Conservation (phyloP, 2,797 vertebrate genomes). For the Chaenodraco wilsoni region DNA sequence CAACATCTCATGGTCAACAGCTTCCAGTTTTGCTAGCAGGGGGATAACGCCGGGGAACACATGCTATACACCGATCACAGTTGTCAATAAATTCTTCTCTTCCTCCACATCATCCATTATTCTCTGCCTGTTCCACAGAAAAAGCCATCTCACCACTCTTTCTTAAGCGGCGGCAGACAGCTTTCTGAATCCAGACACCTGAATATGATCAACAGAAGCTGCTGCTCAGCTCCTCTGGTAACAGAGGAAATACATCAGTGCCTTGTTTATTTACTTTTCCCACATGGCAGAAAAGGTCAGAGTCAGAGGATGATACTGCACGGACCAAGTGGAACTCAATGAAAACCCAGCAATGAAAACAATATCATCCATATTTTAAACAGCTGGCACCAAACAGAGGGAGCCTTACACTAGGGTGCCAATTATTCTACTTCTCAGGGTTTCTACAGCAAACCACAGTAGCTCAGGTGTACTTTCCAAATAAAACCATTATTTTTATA, state of each 20-base stretch:
- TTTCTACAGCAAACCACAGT: slow-evolving; percentile 67
- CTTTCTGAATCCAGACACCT: slow-evolving; percentile 70
- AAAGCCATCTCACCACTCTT: slow-evolving; percentile 48
- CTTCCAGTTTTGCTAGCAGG: slow-evolving; percentile 38
- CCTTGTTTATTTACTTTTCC: slow-evolving; percentile 84
- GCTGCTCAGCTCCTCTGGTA: slow-evolving; percentile 70
- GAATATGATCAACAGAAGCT: slow-evolving; percentile 70
- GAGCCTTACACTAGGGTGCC: slow-evolving; percentile 82
- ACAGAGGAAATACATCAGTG: slow-evolving; percentile 76
- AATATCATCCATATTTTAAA: slow-evolving; percentile 89
- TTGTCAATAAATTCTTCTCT: slow-evolving; percentile 68
- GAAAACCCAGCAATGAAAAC: slow-evolving; percentile 83
- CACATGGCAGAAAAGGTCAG: slow-evolving; percentile 84
- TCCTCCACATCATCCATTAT: slow-evolving; percentile 61
- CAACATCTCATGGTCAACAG: slow-evolving; percentile 63
- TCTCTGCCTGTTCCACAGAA: slow-evolving; percentile 40
- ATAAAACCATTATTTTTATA: slow-evolving; percentile 59
- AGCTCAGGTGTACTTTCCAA: slow-evolving; percentile 70
- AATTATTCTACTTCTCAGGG: slow-evolving; percentile 85
- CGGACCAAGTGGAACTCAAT: slow-evolving; percentile 81
- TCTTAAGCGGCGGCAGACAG: slow-evolving; percentile 57
- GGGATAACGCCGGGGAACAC: slow-evolving; percentile 48
- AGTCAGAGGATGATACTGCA: slow-evolving; percentile 78
- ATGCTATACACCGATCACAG: slow-evolving; percentile 59
- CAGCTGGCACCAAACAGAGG: slow-evolving; percentile 82